Percentiles rank a stretch among this genome's conserved stretches.
Evolutionary conservation across 2,888 invertebrate species (phyloP).

Genomic region (Norana najaformis): DNA sequence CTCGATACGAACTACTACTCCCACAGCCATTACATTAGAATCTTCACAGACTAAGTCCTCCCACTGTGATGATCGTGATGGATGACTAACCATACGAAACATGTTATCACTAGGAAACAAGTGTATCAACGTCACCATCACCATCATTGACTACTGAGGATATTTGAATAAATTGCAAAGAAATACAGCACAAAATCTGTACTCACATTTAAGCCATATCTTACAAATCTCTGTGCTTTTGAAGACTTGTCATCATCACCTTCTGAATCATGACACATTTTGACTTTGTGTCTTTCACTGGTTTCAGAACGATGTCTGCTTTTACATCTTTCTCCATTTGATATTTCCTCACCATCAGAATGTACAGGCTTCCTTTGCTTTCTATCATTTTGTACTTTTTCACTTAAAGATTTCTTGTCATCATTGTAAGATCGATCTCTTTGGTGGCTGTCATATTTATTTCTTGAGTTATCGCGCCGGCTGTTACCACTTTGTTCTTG

Average conservation of each 20-base stretch:
- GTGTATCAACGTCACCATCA: neutral
- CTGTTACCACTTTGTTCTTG: neutral
- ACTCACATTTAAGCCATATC: conserved; percentile 8
- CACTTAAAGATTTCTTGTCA: neutral
- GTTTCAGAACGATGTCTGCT: neutral
- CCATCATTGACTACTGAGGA: neutral
- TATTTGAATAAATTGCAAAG: neutral
- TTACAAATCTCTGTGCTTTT: neutral
- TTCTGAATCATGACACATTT: neutral
- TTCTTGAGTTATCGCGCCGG: neutral
- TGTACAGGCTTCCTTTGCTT: neutral
- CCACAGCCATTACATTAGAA: neutral
- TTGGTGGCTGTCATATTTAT: neutral
- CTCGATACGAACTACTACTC: neutral
- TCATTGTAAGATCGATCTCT: conserved; percentile 1
- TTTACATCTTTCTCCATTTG: neutral
- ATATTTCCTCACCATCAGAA: neutral
- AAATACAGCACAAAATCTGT: neutral
- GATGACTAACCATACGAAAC: neutral
- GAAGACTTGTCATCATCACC: neutral
- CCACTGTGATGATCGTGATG: neutral
- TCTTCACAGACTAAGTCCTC: neutral
- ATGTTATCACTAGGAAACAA: neutral
- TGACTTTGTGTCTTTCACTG: neutral
- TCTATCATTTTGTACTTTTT: neutral